Percentiles rank a stretch among this genome's conserved stretches.
Conservation (phyloP, 2,888 invertebrate species). For the Agriotes lineatus region DNA sequence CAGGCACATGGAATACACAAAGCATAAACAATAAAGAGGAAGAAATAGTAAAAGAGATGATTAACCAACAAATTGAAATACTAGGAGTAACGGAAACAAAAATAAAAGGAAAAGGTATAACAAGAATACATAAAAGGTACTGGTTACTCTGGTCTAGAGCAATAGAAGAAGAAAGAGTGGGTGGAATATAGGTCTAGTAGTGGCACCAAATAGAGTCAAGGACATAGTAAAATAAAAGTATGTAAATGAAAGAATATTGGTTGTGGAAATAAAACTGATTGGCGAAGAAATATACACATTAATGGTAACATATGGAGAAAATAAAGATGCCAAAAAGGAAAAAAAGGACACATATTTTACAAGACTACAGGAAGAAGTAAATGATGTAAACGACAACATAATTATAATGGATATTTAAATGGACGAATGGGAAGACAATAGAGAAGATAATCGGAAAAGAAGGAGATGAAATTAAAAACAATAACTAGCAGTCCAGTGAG, state of each 20-base stretch:
- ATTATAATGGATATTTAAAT: slow-evolving; percentile 18
- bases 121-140: no score
- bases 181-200: no score
- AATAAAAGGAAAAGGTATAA: no score
- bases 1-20: no score
- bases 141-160: no score
- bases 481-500: no score
- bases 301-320: slow-evolving; percentile 13
- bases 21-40: no score
- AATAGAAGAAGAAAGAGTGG: no score
- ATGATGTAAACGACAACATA: not conserved
- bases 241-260: slow-evolving; percentile 16
- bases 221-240: not conserved
- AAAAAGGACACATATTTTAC: slow-evolving; percentile 2
- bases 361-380: slow-evolving; percentile 7
- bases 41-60: no score
- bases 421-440: not conserved
- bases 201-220: no score
- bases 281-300: slow-evolving; percentile 15
- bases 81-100: no score
- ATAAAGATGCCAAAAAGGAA: slow-evolving; percentile 12
- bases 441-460: slow-evolving; percentile 18
- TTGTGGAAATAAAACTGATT: not conserved
- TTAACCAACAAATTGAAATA: no score
- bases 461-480: slow-evolving; percentile 11